phyloP scores from a whole-genome alignment of 2,888 invertebrate species.

The Phengaris arion region DNA sequence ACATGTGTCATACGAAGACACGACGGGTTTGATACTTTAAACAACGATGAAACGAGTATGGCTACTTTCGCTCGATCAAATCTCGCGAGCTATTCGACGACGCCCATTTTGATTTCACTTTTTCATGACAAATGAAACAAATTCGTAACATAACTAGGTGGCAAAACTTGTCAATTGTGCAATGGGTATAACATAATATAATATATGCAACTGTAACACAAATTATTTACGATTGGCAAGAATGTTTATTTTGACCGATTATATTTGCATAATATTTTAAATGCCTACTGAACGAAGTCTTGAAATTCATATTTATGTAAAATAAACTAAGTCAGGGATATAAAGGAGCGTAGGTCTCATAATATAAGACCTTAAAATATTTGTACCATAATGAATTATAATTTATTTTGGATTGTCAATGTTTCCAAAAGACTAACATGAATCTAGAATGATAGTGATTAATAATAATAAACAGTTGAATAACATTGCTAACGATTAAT shows the following conservation, averaged over 20 bases:
- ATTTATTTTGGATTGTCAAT: not conserved
- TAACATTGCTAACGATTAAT: not conserved
- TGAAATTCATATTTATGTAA: constrained; percentile 25
- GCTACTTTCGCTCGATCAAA: constrained; percentile 72
- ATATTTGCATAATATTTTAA: constrained; percentile 45
- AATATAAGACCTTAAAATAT: not conserved
- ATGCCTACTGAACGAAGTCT: constrained; percentile 39
- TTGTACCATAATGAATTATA: constrained; percentile 9
- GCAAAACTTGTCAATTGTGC: constrained; percentile 36
- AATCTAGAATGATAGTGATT: not conserved
- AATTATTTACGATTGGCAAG: constrained; percentile 27
- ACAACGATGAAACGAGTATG: constrained; percentile 57
- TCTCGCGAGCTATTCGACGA: constrained; percentile 58
- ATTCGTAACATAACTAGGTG: constrained; percentile 33
- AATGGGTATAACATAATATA: constrained; percentile 37
- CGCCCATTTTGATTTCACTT: constrained; percentile 70
- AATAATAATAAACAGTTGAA: not conserved
- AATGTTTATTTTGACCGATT: constrained; percentile 37
- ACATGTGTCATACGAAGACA: constrained; percentile 28
- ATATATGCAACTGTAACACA: constrained; percentile 40
- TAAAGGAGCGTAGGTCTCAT: constrained; percentile 12
- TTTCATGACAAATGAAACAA: constrained; percentile 43
- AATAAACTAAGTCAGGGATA: constrained; percentile 22
- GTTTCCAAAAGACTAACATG: not conserved
- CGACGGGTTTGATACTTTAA: constrained; percentile 29